Conservation (phyloP, 2,797 vertebrate genomes). For the Chromis chromis region DNA sequence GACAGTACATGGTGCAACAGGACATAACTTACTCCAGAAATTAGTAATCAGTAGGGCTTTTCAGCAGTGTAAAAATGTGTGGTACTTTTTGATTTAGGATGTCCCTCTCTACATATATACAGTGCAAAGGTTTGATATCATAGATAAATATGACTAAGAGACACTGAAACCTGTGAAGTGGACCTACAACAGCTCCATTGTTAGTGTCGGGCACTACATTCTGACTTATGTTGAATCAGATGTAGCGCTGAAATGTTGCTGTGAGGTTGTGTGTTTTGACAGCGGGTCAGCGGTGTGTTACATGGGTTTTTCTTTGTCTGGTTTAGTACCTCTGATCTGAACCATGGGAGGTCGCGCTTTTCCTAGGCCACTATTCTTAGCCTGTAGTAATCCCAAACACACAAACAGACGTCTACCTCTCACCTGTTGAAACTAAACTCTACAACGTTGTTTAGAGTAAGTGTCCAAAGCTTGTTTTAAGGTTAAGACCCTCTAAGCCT, state of each 20-base stretch:
- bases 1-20: not conserved
- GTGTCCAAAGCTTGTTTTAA: slow-evolving; percentile 1
- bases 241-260: slow-evolving; percentile 15
- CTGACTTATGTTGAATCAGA: slow-evolving; percentile 42
- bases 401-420: slow-evolving; percentile 39
- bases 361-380: slow-evolving; percentile 62
- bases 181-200: not conserved
- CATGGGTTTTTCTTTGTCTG: slow-evolving; percentile 23
- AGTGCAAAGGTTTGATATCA: not conserved
- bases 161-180: not conserved
- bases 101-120: not conserved
- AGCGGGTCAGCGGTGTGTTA: slow-evolving; percentile 43
- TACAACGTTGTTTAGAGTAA: not conserved
- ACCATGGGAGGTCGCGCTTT: slow-evolving; percentile 33
- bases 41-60: not conserved
- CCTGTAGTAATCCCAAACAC: slow-evolving; percentile 58
- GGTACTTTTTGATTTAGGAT: not conserved
- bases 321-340: slow-evolving; percentile 40
- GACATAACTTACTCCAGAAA: not conserved
- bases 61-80: not conserved
- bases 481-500: slow-evolving; percentile 12
- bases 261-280: slow-evolving; percentile 26
- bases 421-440: slow-evolving; percentile 26
- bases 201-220: not conserved
- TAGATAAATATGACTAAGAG: not conserved